phyloP scores from a whole-genome alignment of 1,140 invertebrate genomes.

The Hypsibius dujardini region DNA sequence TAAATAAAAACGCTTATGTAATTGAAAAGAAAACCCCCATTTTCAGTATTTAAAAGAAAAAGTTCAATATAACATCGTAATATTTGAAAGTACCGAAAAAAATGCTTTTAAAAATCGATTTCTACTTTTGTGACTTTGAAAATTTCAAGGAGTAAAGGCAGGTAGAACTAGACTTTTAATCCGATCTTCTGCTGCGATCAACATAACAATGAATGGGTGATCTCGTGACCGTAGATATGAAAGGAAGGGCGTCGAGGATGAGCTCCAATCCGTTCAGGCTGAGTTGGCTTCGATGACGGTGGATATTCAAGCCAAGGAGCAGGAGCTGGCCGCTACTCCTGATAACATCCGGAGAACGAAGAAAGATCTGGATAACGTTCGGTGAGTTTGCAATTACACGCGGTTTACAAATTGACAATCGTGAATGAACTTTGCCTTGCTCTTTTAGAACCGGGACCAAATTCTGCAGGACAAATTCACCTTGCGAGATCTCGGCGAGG shows the following conservation, averaged over 20 bases:
- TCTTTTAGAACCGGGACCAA: slow-evolving; percentile 42
- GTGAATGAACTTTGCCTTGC: not conserved
- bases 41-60: too few relatives aligned
- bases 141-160: not conserved
- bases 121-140: too few relatives aligned
- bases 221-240: not conserved
- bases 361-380: slow-evolving; percentile 45
- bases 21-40: too few relatives aligned
- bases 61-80: too few relatives aligned
- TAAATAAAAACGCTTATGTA: too few relatives aligned
- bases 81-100: too few relatives aligned
- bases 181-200: too few relatives aligned
- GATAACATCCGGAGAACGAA: slow-evolving; percentile 40
- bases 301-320: not conserved
- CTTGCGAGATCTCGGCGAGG: slow-evolving; percentile 43
- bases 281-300: not conserved
- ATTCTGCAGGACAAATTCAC: slow-evolving; percentile 55
- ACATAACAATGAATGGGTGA: not conserved
- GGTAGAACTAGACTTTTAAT: not conserved
- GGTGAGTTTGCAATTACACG: slow-evolving; percentile 29
- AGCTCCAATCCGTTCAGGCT: not conserved
- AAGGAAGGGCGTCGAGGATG: not conserved
- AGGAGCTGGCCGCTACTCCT: not conserved
- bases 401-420: not conserved
- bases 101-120: too few relatives aligned